Base-by-base conservation (phyloP, 2,888 invertebrate genomes). In the Nemotelus pantherinus region DNA sequence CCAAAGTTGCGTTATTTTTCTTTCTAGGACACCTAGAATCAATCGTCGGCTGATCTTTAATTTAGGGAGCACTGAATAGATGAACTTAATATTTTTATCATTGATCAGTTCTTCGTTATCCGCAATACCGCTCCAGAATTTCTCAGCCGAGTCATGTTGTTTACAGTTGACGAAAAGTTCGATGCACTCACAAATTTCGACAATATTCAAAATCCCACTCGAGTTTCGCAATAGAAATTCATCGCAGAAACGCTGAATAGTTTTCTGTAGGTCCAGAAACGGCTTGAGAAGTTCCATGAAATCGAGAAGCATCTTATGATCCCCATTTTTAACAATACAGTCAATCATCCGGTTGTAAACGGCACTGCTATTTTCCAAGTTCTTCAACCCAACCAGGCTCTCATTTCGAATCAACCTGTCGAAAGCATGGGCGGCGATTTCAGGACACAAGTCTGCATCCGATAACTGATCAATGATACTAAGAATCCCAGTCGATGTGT, bases 111-210 rank as follows among this genome's bases (percentile, higher is more conserved):
- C 83, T 81, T 90, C 89, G 77, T 88, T 89, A 79, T 89, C 90
- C 41, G 89, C 85, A 81, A 93, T 89, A 7, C 92, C 92, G 78
- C 90, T 87, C 93, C 93, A 93, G 57, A 93, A 84, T 83, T 90
- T 90, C 81, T 93, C 92, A 77, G 91, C 88, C 6, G 88, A 88
- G 44, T 89, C 88, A 45, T 87, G 85, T 83, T 89, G 90, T 79
- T 87, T 88, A 3, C 85, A 82, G 80, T 89, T 88, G 55, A 85
- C 86, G 70, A 81, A 81, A 10, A 72, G 67, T 9, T 81, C 77
- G n/a, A 91, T 87, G 79, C 91, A 89, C 75, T 89, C 87, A 83
- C 92, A 91, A 4, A 93, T 84, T 81, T 93, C 91, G 10, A 87
- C 85, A 3, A 93, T 82, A 41, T 86, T 85, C 63, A 93, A 86